A percentile compares a stretch with the other conserved stretches of the same genome.
Evolutionary conservation across 23 tunicate genomes (phyloP).

Genomic region (Diplosoma virens): DNA sequence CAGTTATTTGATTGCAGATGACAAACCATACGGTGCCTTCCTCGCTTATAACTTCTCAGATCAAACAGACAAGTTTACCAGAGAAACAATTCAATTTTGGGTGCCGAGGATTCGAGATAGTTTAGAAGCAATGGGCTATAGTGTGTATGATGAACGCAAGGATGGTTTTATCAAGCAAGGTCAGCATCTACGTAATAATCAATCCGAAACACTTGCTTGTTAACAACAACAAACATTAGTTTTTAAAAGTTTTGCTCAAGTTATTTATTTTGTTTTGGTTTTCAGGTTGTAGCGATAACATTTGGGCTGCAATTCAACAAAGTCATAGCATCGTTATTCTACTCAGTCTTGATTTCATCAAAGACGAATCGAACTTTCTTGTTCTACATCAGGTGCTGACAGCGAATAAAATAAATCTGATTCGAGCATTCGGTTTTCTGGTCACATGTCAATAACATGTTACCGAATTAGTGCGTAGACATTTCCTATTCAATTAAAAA

Average conservation of each 20-base stretch:
- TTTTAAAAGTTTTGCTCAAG: too few species aligned
- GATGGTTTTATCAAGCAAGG: conserved; percentile 8
- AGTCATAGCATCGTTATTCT: conserved; percentile 50
- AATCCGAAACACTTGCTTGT: not conserved
- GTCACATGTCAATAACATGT: too few species aligned
- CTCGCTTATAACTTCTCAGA: conserved; percentile 47
- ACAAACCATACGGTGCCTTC: conserved; percentile 42
- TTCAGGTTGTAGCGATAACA: conserved; percentile 16
- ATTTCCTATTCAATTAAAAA: too few species aligned
- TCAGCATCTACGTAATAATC: not conserved
- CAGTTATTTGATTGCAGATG: too few species aligned
- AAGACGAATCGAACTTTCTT: conserved; percentile 44
- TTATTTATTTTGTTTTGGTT: too few species aligned
- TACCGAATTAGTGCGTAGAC: too few species aligned
- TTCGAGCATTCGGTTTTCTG: too few species aligned
- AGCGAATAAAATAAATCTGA: too few species aligned
- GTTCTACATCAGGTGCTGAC: conserved; percentile 39
- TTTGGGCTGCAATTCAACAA: not conserved
- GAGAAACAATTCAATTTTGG: conserved; percentile 9
- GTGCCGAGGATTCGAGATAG: not conserved
- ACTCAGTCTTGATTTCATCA: conserved; percentile 30
- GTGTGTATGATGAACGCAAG: conserved; percentile 33
- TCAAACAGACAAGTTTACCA: conserved; percentile 37
- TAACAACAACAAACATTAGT: too few species aligned
- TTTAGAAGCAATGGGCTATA: conserved; percentile 33